A percentile compares a stretch with the other conserved stretches of the same genome.
Conservation (phyloP, 2,797 vertebrate species). For the Clarias fuscus region DNA sequence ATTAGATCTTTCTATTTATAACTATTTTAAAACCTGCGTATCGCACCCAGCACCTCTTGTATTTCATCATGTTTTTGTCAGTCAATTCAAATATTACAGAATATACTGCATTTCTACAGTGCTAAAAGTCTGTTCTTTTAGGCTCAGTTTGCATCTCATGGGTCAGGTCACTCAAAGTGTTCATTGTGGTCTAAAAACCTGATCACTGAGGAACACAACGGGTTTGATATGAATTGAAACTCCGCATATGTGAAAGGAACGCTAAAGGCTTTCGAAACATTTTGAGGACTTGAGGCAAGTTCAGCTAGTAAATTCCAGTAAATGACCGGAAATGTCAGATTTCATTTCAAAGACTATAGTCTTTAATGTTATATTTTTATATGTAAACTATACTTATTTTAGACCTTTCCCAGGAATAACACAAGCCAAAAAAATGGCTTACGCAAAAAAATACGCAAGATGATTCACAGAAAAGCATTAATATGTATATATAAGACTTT, state of each 20-base stretch:
- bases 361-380: slow-evolving; percentile 68
- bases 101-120: background rate
- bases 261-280: background rate
- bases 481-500: background rate
- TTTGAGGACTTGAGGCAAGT: slow-evolving; percentile 1
- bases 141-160: background rate
- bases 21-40: background rate
- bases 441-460: slow-evolving; percentile 26
- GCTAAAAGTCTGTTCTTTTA: background rate
- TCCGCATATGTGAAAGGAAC: background rate
- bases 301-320: slow-evolving; percentile 13
- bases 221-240: background rate
- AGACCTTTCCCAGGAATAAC: slow-evolving; percentile 22
- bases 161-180: background rate
- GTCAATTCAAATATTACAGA: background rate
- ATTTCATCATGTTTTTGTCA: background rate
- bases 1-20: background rate
- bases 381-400: slow-evolving; percentile 53
- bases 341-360: slow-evolving; percentile 62
- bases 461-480: background rate
- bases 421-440: slow-evolving; percentile 43
- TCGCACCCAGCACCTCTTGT: background rate
- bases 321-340: slow-evolving; percentile 17
- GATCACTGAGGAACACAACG: background rate
- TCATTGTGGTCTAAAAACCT: background rate